Conservation (phyloP, 2,888 invertebrate genomes). For the Hirtodrosophila trivittata region DNA sequence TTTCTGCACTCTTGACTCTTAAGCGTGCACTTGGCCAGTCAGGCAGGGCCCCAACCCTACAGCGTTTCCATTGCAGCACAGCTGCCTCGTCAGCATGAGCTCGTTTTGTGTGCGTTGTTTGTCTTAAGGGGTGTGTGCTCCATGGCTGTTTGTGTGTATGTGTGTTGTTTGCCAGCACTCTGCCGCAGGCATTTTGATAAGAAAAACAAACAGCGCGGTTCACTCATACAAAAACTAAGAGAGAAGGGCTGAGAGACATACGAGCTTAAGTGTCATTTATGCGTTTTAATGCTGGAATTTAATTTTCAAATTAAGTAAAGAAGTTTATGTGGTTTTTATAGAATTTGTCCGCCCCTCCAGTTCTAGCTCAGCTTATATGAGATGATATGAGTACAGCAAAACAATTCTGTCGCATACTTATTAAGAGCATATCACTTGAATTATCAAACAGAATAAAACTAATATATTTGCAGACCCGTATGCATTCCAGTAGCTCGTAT, state of each 20-base stretch:
- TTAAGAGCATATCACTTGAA: no score
- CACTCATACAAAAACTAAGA: conserved; percentile 39
- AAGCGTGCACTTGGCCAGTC: conserved; percentile 75
- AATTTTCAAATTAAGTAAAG: conserved; percentile 76
- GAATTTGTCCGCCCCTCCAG: neutral
- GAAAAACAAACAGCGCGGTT: conserved; percentile 71
- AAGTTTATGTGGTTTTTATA: conserved; percentile 50
- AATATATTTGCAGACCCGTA: no score
- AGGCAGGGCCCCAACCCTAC: conserved; percentile 19
- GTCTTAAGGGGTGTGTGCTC: conserved; percentile 75
- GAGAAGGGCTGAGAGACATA: conserved; percentile 26
- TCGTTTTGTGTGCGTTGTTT: conserved; percentile 73
- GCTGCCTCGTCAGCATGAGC: conserved; percentile 55
- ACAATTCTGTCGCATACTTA: no score
- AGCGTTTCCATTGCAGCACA: conserved; percentile 31
- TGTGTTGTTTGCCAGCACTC: conserved; percentile 66
- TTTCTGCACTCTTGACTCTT: conserved; percentile 78
- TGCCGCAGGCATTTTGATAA: conserved; percentile 77
- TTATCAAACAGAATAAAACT: no score
- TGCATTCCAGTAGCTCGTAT: no score
- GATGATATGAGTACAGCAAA: no score
- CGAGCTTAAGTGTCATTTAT: conserved; percentile 76
- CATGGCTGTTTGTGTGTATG: conserved; percentile 16
- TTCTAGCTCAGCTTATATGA: neutral
- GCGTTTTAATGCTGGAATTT: conserved; percentile 77